Base-by-base conservation (phyloP, 2,113 vertebrate genomes). In the Anthoscopus minutus region DNA sequence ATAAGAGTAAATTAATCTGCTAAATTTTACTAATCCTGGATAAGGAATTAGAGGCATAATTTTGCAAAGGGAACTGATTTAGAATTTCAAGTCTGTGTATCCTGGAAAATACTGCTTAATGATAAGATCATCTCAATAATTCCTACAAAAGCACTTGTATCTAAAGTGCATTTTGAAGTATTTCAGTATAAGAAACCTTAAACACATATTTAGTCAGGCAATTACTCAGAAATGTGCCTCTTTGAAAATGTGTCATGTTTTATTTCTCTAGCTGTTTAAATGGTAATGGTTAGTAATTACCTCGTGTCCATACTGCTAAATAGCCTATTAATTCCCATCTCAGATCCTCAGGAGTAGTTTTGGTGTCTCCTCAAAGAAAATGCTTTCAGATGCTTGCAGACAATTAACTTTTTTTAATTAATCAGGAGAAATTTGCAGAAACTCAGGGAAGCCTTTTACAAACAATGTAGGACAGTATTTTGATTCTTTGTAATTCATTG, bases 261-360 rank as follows among this genome's bases (percentile, higher is more conserved):
- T 77, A 48, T 87, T 78, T 90, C 27, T 70, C 24, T 56, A 24
- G n/a, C 13, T 82, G 28, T 74, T 61, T 47, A 54, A 79, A 76
- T 40, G 10, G 24, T 22, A 31, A 7, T 23, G 23, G 25, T 58
- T 37, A 44, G 23, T 73, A 6, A 42, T 42, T 42, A 61, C 47
- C 22, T 44, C 0, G 0, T 72, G 31, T 81, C 22, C 22, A 31
- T 51, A 28, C 27, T 57, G 31, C 35, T 33, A 19, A 64, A 20
- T 19, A 85, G 35, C 40, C 6, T 37, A 3, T 31, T 42, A 45
- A 65, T 69, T 78, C 27, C 17, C 15, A 4, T 67, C 24, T 48
- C 44, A 62, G 9, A 11, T 80, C n/a, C 33, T 84, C 53, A 22
- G 11, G 21, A 28, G 20, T 35, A 23, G 22, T 53, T 15, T 8